phyloP scores from a whole-genome alignment of 1,140 invertebrate species.

The Pectinophora gossypiella region DNA sequence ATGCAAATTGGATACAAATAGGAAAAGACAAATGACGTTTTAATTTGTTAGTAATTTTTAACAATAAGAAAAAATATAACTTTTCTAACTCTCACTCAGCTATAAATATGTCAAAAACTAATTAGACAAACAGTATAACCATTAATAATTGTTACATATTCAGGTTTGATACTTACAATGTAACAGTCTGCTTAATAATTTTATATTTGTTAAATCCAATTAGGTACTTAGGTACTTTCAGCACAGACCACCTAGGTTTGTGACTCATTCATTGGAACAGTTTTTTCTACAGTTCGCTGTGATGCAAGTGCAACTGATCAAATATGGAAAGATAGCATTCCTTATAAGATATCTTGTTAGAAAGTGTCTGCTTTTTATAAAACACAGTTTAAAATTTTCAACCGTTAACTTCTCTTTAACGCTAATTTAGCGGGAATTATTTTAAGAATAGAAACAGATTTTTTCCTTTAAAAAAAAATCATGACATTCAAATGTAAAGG shows the following conservation, averaged over 20 bases:
- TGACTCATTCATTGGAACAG: background rate
- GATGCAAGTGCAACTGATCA: conserved; percentile 12
- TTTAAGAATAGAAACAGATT: background rate
- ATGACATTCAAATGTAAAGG: conserved; percentile 14
- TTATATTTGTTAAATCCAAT: background rate
- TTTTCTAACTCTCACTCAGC: too few species aligned
- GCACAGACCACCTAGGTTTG: too few species aligned
- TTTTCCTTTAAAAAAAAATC: background rate
- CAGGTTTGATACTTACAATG: background rate
- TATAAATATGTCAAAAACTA: too few species aligned
- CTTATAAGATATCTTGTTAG: conserved; percentile 32
- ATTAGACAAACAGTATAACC: too few species aligned
- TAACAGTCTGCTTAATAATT: background rate
- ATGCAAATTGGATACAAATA: too few species aligned
- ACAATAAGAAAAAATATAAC: too few species aligned
- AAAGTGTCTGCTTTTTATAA: conserved; percentile 24
- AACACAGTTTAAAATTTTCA: background rate
- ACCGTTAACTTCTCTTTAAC: background rate
- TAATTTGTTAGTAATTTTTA: too few species aligned
- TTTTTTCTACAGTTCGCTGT: conserved; percentile 1
- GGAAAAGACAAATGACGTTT: too few species aligned
- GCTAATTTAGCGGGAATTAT: background rate
- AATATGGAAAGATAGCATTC: conserved; percentile 19
- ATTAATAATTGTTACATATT: too few species aligned
- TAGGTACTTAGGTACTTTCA: too few species aligned